phyloP scores from a whole-genome alignment of 2,113 vertebrate species.

The Xenopus tropicalis region DNA sequence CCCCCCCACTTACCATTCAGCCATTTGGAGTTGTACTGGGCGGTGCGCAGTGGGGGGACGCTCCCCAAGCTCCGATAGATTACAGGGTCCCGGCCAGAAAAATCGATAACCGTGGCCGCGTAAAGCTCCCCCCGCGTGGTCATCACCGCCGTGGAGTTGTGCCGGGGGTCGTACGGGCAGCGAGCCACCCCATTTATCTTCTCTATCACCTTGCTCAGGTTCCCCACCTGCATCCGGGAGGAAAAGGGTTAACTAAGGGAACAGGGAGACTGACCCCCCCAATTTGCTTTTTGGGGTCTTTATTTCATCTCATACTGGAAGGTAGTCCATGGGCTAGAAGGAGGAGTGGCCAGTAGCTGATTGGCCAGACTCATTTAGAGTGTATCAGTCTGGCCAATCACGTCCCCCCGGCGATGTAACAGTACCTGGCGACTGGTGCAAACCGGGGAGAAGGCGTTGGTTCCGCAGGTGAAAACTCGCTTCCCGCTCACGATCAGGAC shows the following conservation, averaged over 20 bases:
- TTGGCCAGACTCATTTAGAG: too few species aligned
- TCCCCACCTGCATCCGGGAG: conserved; percentile 74
- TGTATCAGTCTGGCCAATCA: too few species aligned
- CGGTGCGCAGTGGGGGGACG: conserved; percentile 88
- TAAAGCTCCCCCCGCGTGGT: conserved; percentile 93
- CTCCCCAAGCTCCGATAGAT: conserved; percentile 96
- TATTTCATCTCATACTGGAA: too few species aligned
- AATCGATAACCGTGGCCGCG: conserved; percentile 95
- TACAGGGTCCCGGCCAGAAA: conserved; percentile 94
- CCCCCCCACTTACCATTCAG: conserved; percentile 80
- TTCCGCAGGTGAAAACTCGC: conserved; percentile 92
- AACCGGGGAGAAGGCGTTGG: conserved; percentile 91
- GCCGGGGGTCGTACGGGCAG: conserved; percentile 92
- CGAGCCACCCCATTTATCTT: conserved; percentile 93
- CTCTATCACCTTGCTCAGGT: conserved; percentile 86
- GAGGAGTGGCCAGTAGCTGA: too few species aligned
- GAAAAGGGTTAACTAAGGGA: background rate
- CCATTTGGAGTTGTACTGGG: conserved; percentile 99
- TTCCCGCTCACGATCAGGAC: conserved; percentile 90
- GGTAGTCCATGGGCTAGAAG: too few species aligned
- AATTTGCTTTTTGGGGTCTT: too few species aligned
- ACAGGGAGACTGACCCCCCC: background rate
- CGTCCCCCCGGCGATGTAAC: too few species aligned
- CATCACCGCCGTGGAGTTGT: conserved; percentile 96
- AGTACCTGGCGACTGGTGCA: conserved; percentile 90